Conservation (phyloP, 2,113 vertebrate genomes). For the Protobothrops mucrosquamatus region DNA sequence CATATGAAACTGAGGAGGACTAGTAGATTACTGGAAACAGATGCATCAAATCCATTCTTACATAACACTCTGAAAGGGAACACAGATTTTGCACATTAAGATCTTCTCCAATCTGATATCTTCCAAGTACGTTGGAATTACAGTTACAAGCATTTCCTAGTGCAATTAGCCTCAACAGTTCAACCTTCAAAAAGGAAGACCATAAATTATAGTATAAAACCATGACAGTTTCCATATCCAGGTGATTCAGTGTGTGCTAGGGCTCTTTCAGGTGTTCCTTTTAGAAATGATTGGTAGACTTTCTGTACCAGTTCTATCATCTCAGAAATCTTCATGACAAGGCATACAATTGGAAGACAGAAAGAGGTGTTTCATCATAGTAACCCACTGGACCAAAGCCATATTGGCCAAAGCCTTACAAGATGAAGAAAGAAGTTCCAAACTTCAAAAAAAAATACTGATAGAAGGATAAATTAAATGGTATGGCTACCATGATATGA, state of each 20-base stretch:
- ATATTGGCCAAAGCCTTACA: not conserved
- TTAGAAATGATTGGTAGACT: not conserved
- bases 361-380: not conserved
- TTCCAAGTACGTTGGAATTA: not conserved
- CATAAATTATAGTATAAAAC: not conserved
- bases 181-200: not conserved
- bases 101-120: not conserved
- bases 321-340: not conserved
- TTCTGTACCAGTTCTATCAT: not conserved
- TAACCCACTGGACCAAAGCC: not conserved
- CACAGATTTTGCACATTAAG: not conserved
- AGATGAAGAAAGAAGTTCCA: not conserved
- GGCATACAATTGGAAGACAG: too few species aligned
- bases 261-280: not conserved
- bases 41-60: not conserved
- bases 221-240: not conserved
- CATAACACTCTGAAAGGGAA: not conserved
- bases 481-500: not conserved
- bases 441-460: not conserved
- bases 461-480: not conserved
- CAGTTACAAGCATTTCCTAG: not conserved
- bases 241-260: not conserved
- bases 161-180: not conserved
- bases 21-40: not conserved
- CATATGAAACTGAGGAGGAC: not conserved